Evolutionary conservation across 2,797 vertebrate genomes (phyloP), one percentile per base, ranked within the genome.

Genomic region (Xyrichtys novacula): DNA sequence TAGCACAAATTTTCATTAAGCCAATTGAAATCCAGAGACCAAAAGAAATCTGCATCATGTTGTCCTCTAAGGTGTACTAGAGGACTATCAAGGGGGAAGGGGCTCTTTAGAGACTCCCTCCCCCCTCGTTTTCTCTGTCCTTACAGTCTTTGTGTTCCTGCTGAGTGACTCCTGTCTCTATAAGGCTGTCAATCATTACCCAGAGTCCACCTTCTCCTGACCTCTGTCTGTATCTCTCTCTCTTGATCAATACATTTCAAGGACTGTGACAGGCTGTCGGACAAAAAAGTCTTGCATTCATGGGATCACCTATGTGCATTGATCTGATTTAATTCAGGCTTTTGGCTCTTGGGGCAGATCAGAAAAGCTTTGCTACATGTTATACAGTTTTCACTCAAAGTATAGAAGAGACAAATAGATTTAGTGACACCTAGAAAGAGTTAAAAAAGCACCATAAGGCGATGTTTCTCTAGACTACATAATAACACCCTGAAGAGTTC

Each of bases 121-220:
- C 67, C 70, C 69, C 71, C 48, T 44, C 10, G 5, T 23, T 48
- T 62, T 56, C 57, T 55, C 61, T 23, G 39, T 49, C 63, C 54
- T 47, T 14, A 39, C 7, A 12, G 5, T 44, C 71, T 56, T 49
- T 67, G 56, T 67, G 43, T 43, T 80, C 50, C 64, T 56, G 63
- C 43, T 66, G 65, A 78, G 62, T 34, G 76, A 84, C 65, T 74
- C 40, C 67, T 68, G 71, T 76, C 58, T 64, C 64, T 76, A 66
- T 70, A 79, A 65, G 26, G 29, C 59, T 81, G 65, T 63, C 71
- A 67, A 0, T 85, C 60, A 48, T 9, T 65, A 36, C 46, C 59
- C 46, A 61, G 34, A 64, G 28, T 48, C 56, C 73, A 47, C 57
- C 62, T 52, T 71, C 56, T 53, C 49, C 54, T 70, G 67, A 81